These are phyloP conservation scores for Anolis sagrei DNA, from an alignment of 2,113 vertebrate species.

Conservation along the genomic window DNA sequence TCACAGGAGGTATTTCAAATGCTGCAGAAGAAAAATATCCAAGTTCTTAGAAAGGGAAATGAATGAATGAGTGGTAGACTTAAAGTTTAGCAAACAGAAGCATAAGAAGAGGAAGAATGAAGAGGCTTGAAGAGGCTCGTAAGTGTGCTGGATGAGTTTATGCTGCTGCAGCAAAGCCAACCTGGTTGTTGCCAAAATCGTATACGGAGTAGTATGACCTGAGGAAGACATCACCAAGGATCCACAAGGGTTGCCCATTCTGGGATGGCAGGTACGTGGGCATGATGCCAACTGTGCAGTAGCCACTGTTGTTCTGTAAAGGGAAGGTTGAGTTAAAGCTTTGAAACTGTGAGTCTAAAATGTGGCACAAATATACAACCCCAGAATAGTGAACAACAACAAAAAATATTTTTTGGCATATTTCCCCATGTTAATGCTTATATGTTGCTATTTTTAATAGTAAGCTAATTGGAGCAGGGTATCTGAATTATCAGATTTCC, in stretches of 20 bases:
- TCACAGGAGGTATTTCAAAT: not conserved
- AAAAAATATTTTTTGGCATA: not conserved
- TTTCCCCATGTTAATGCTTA: not conserved
- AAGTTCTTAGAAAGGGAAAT: not conserved
- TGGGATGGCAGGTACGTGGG: conserved; percentile 62
- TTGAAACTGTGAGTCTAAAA: not conserved
- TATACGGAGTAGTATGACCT: conserved; percentile 64
- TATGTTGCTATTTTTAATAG: not conserved
- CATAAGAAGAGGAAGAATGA: too few relatives aligned
- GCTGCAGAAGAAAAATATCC: not conserved
- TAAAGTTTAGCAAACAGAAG: too few relatives aligned
- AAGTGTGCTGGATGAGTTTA: not conserved
- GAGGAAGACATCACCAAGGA: conserved; percentile 44
- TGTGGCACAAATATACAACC: not conserved
- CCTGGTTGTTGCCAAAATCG: conserved; percentile 56
- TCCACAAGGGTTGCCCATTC: conserved; percentile 56
- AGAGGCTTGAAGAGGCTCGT: not conserved
- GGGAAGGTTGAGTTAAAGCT: not conserved
- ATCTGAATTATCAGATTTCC: not conserved
- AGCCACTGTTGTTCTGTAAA: conserved; percentile 41
- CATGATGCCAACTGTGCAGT: conserved; percentile 59
- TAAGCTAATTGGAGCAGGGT: not conserved
- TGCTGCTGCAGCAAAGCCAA: conserved; percentile 59
- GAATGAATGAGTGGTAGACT: not conserved
- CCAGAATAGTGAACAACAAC: not conserved